Conservation (phyloP, 2,888 invertebrate species). For the Pseudolycoriella hygida region DNA sequence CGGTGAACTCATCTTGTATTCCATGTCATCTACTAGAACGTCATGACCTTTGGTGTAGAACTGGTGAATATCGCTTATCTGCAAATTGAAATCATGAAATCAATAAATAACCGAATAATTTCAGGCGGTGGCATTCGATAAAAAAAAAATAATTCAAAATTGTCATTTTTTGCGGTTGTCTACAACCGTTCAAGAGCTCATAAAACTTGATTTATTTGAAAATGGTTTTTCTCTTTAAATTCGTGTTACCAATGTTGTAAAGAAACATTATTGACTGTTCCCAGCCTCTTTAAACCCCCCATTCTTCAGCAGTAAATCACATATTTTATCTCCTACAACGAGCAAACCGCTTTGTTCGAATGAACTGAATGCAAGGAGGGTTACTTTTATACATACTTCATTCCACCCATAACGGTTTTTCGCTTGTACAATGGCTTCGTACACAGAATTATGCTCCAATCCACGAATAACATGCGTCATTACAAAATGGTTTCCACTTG, state of each 20-base stretch:
- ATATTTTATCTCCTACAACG: no score
- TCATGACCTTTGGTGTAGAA: conserved; percentile 50
- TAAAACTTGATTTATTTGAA: no score
- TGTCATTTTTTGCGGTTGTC: background rate
- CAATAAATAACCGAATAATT: background rate
- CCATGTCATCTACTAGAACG: conserved; percentile 28
- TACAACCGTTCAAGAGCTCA: conserved; percentile 1
- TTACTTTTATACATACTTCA: conserved; percentile 29
- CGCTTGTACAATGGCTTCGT: conserved; percentile 56
- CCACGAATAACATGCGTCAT: conserved; percentile 46
- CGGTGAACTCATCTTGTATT: conserved; percentile 28
- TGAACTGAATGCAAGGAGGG: background rate
- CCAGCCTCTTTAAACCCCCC: no score
- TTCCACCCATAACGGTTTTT: conserved; percentile 61
- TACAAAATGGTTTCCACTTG: conserved; percentile 30
- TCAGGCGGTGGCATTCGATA: background rate
- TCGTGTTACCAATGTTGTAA: no score
- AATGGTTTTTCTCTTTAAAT: no score
- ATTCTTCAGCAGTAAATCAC: background rate
- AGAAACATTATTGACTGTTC: no score
- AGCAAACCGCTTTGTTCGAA: no score
- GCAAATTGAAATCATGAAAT: conserved; percentile 14
- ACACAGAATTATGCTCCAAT: conserved; percentile 46
- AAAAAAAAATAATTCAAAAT: background rate
- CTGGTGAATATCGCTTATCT: conserved; percentile 55